A percentile compares a stretch with the other conserved stretches of the same genome.
Conservation (phyloP, 2,888 invertebrate species). For the Gastracanthus pulcherrimus region DNA sequence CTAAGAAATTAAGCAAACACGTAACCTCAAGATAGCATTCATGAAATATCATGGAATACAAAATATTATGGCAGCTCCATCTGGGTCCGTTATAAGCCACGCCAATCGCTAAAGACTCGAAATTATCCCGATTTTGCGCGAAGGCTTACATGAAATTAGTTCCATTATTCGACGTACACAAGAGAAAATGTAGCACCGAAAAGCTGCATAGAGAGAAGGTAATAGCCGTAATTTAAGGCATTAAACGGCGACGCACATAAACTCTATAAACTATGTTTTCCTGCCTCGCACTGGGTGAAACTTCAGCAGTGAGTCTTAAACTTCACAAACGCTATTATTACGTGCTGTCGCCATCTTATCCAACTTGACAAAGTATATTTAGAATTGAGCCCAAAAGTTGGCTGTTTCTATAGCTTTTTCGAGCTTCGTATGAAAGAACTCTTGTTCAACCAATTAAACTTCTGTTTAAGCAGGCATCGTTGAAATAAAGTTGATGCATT, state of each 20-base stretch:
- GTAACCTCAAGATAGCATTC: not conserved
- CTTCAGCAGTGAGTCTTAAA: conserved; percentile 17
- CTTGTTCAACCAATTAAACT: too few relatives aligned
- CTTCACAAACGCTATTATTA: conserved; percentile 40
- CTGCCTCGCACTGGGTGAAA: conserved; percentile 20
- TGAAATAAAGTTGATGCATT: too few relatives aligned
- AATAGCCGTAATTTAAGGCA: conserved; percentile 34
- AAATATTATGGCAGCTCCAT: not conserved
- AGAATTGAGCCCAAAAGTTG: not conserved
- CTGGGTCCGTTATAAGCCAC: not conserved
- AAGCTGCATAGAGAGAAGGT: not conserved
- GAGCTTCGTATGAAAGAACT: too few relatives aligned
- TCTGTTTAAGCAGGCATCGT: too few relatives aligned
- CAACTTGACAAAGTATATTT: conserved; percentile 10
- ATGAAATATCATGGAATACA: not conserved
- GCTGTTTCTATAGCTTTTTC: not conserved
- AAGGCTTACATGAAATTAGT: conserved; percentile 2
- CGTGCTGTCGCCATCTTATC: not conserved
- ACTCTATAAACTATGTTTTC: conserved; percentile 33
- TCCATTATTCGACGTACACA: not conserved
- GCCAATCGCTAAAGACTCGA: not conserved
- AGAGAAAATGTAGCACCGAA: not conserved
- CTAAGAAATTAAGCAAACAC: not conserved
- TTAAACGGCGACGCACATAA: conserved; percentile 35
- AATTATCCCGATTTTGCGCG: not conserved